Evolutionary conservation across 1,140 invertebrate species (phyloP).

Genomic region (Brevipalpus yothersi): DNA sequence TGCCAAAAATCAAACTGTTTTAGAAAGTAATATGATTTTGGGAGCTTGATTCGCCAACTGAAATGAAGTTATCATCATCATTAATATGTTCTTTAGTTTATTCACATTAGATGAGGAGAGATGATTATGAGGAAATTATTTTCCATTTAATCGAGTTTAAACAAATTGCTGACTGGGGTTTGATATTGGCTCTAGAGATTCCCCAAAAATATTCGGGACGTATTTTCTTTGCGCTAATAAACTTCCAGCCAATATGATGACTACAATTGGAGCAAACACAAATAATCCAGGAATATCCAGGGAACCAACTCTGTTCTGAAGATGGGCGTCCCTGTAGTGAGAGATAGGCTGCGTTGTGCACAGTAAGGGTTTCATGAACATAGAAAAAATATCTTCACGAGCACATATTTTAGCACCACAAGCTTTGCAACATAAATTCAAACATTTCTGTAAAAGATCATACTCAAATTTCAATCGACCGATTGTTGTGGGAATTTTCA

Average conservation of each 20-base stretch:
- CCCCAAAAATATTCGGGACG: slow-evolving; percentile 44
- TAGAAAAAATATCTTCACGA: slow-evolving; percentile 44
- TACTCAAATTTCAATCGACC: slow-evolving; percentile 37
- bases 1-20: too few species aligned
- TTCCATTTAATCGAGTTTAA: too few species aligned
- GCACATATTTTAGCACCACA: slow-evolving; percentile 35
- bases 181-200: background rate
- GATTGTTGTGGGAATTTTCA: slow-evolving; percentile 35
- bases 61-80: too few species aligned
- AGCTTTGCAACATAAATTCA: slow-evolving; percentile 34
- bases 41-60: too few species aligned
- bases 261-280: slow-evolving; percentile 36
- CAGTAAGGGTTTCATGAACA: slow-evolving; percentile 54
- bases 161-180: background rate
- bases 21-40: too few species aligned
- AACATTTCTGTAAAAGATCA: slow-evolving; percentile 30
- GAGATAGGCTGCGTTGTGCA: slow-evolving; percentile 30
- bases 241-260: slow-evolving; percentile 51
- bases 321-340: slow-evolving; percentile 30
- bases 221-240: slow-evolving; percentile 33
- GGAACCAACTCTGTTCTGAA: slow-evolving; percentile 55
- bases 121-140: too few species aligned
- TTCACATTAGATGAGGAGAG: too few species aligned
- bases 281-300: slow-evolving; percentile 60
- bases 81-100: too few species aligned